Base-by-base conservation (phyloP, 2,888 invertebrate species). In the Luperina nickerlii region DNA sequence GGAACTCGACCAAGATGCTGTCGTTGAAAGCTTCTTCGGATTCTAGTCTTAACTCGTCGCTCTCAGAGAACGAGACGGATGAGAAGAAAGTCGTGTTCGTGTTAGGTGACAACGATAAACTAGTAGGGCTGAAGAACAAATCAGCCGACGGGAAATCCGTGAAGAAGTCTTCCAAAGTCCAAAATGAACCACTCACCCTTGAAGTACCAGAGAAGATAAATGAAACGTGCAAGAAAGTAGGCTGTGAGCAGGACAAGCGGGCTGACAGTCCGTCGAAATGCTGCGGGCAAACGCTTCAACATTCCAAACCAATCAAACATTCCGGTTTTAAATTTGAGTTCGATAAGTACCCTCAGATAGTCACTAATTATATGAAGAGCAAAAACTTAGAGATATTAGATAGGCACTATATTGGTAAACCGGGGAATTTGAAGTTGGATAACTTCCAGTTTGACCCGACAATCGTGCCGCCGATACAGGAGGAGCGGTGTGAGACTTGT, bases 321-420 rank as follows among this genome's bases (percentile, higher is more conserved):
- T 97, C 98, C 93, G 98, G 98, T 90, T 97, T 98, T 93, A 98
- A 98, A 94, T 98, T 98, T 92, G 98, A 98, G 93, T 98, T 98
- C 91, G 97, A 98, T 93, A 98, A 98, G 95, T 98, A 98, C 95
- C 98, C 98, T 54, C 98, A 98, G 93, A 98, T 98, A 93, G 98
- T 98, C 88, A 97, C 97, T 90, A 98, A 98, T 94, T 98, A 98
- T 92, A 98, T 98, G 98, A 98, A 97, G 95, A 98, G 98, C 93
- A 98, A 98, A 94, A 98, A 98, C 93, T 96, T 98, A 89, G 97
- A 98, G 93, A 96, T 97, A 90, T 93, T 97, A 89, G 97, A 97
- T 92, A 96, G 97, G 82, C 97, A 97, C 88, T 97, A 97, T 87
- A 96, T 97, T 67, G 97, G 97, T 78, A 97, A 97, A 91, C 97